phyloP scores from a whole-genome alignment of 2,113 vertebrate species.

The Silurus glanis region DNA sequence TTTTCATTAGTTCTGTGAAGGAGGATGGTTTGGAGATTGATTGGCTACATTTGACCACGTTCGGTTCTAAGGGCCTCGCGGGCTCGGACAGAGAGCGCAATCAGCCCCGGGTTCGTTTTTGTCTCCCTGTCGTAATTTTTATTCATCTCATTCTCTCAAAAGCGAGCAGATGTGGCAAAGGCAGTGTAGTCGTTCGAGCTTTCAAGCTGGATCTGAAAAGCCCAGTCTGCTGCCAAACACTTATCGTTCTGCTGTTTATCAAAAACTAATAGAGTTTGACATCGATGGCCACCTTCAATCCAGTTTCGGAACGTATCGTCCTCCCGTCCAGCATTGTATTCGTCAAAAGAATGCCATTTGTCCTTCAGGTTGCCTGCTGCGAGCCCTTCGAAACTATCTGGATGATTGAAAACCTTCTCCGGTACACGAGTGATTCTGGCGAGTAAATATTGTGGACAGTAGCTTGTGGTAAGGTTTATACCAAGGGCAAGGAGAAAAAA shows the following conservation, averaged over 20 bases:
- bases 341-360: background rate
- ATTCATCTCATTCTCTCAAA: conserved; percentile 65
- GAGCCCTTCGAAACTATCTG: background rate
- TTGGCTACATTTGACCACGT: conserved; percentile 71
- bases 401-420: background rate
- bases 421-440: background rate
- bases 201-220: background rate
- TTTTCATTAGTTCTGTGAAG: conserved; percentile 71
- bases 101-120: conserved; percentile 64
- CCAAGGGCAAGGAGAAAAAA: too few species aligned
- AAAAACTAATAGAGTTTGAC: conserved; percentile 26
- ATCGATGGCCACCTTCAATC: background rate
- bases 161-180: conserved; percentile 60
- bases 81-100: conserved; percentile 66
- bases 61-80: conserved; percentile 68
- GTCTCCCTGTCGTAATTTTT: conserved; percentile 62
- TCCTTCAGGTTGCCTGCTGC: background rate
- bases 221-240: background rate
- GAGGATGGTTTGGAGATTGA: conserved; percentile 71
- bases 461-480: background rate
- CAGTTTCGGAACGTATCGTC: background rate
- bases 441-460: background rate
- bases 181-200: conserved; percentile 60
- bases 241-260: conserved; percentile 20
- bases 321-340: background rate